Conservation (phyloP, 2,113 vertebrate species). For the Pardalotus punctatus region DNA sequence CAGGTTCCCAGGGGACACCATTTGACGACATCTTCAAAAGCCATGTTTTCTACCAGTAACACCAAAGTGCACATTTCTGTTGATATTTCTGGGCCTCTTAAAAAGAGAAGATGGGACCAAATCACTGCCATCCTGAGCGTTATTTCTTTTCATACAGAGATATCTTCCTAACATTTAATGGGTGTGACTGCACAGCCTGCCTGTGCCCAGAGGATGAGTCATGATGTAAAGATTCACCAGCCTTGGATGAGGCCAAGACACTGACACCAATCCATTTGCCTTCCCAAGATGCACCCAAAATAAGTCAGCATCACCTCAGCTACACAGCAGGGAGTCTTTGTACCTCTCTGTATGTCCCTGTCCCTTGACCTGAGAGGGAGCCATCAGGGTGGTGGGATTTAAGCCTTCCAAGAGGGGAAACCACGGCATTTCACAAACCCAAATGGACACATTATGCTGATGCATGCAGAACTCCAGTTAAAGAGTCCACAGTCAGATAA, state of each 20-base stretch:
- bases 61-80: not conserved
- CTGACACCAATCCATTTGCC: not conserved
- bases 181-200: not conserved
- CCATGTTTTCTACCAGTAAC: not conserved
- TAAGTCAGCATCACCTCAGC: not conserved
- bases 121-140: not conserved
- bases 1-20: not conserved
- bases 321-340: not conserved
- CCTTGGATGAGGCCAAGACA: not conserved
- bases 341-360: not conserved
- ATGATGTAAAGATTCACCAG: not conserved
- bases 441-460: not conserved
- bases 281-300: not conserved
- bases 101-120: not conserved
- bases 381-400: accelerated
- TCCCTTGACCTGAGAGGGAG: not conserved
- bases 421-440: not conserved
- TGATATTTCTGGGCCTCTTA: not conserved
- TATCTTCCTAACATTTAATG: not conserved
- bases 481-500: not conserved
- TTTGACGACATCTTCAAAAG: not conserved
- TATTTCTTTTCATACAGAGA: not conserved
- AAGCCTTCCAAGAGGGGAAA: not conserved
- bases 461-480: not conserved
- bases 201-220: not conserved